Base-by-base conservation (phyloP, 2,113 vertebrate species). In the Labeo catla region DNA sequence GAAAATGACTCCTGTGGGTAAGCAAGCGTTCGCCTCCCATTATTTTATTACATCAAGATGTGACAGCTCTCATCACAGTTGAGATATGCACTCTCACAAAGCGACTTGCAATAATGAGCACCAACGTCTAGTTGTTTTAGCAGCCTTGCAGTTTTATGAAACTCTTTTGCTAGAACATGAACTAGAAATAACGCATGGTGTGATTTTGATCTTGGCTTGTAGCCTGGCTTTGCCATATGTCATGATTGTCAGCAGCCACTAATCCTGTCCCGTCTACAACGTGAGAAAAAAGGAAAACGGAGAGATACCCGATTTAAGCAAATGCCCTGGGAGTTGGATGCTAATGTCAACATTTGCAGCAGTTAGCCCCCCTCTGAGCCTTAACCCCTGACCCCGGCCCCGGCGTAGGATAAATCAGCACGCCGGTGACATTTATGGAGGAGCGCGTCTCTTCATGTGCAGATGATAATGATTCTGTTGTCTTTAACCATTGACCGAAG, bases 391-490 rank as follows among this genome's bases (percentile, higher is more conserved):
- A 89, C 88, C 91, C 49, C 6, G 7, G 52, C 68, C 45, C 70
- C 52, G 39, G 76, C 61, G 21, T 54, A 8, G 84, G 68, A 88
- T 89, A 86, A 84, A 90, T 87, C 83, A 72, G 68, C 8, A n/a
- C 2, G 1, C 52, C 59, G 81, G 80, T 83, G 84, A 73, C 88
- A 88, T 93, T 92, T 87, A 93, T 91, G 39, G 78, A 81, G 65
- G 85, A 73, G 59, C 66, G 61, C 43, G 47, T 81, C 59, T 82
- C 84, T 81, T 83, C 70, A 76, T 84, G 86, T 89, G 90, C 88
- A 85, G 76, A 90, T 87, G 86, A 92, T 65, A 88, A 85, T 91
- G 34, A 72, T 57, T 84, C 84, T 65, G 70, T 85, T 86, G 89
- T 91, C 83, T 50, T 49, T 5, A 8, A 80, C 73, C 49, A 10